Evolutionary conservation across 2,797 vertebrate genomes (phyloP).

Genomic region (Phalloptychus januarius): DNA sequence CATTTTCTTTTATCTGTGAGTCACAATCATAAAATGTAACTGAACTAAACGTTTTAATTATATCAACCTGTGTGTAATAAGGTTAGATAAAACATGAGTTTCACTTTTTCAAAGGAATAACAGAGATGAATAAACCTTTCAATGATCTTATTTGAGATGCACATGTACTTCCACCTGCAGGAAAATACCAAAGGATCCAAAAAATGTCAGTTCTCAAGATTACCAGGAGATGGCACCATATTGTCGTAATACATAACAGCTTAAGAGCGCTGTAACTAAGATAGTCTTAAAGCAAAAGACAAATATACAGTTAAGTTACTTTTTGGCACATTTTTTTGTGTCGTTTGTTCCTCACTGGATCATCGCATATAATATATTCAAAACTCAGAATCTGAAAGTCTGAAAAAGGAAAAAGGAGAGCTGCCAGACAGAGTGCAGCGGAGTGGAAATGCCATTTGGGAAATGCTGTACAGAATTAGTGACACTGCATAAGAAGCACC

Average conservation of each 20-base stretch:
- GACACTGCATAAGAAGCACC: conserved; percentile 47
- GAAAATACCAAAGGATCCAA: conserved; percentile 73
- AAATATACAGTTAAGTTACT: conserved; percentile 77
- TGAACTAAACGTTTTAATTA: background rate
- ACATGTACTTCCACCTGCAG: conserved; percentile 63
- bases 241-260: conserved; percentile 78
- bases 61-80: background rate
- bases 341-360: conserved; percentile 68
- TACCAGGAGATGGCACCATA: conserved; percentile 88
- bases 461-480: conserved; percentile 58
- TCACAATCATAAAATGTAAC: background rate
- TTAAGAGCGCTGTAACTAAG: conserved; percentile 78
- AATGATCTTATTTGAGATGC: background rate
- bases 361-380: conserved; percentile 68
- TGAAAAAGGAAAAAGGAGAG: conserved; percentile 78
- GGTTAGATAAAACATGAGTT: background rate
- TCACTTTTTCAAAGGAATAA: background rate
- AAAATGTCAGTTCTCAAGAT: conserved; percentile 84
- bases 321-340: conserved; percentile 86
- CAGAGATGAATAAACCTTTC: background rate
- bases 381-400: conserved; percentile 78
- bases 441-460: conserved; percentile 64
- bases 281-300: conserved; percentile 81
- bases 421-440: conserved; percentile 68
- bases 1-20: background rate